Conservation (phyloP, 2,888 invertebrate species). For the Standfussiana lucernea region DNA sequence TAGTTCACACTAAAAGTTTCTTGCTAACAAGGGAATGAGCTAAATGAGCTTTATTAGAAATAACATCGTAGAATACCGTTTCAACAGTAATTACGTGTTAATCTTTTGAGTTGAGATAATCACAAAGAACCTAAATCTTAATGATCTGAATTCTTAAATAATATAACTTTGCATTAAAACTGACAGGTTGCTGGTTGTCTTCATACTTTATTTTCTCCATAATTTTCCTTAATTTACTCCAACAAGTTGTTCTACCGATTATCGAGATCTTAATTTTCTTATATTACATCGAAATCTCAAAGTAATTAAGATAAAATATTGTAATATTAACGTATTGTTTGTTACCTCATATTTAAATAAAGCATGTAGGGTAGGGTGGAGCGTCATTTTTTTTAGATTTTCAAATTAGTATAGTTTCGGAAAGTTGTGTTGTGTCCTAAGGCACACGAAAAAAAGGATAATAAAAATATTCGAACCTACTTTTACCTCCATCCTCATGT, state of each 20-base stretch:
- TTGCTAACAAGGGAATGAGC: background rate
- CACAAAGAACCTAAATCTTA: slow-evolving; percentile 1
- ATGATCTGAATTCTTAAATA: slow-evolving; percentile 32
- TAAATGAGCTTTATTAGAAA: background rate
- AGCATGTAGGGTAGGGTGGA: background rate
- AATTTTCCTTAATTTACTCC: slow-evolving; percentile 26
- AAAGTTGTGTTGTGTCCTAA: background rate
- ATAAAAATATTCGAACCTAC: background rate
- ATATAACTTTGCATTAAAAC: slow-evolving; percentile 18
- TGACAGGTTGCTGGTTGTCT: slow-evolving; percentile 4
- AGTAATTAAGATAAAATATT: background rate
- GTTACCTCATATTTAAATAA: background rate
- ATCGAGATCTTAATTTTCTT: slow-evolving; percentile 2
- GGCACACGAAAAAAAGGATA: background rate
- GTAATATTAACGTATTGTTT: background rate
- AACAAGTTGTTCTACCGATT: slow-evolving; percentile 13
- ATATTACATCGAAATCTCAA: background rate
- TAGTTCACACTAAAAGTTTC: background rate
- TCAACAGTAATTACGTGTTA: slow-evolving; percentile 8
- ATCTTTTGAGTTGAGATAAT: slow-evolving; percentile 17
- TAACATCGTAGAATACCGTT: background rate
- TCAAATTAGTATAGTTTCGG: background rate
- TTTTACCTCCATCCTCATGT: background rate
- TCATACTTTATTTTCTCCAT: background rate
- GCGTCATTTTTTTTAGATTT: background rate